Evolutionary conservation across 2,888 invertebrate species (phyloP).

Genomic region (Epirrhoe tristata): DNA sequence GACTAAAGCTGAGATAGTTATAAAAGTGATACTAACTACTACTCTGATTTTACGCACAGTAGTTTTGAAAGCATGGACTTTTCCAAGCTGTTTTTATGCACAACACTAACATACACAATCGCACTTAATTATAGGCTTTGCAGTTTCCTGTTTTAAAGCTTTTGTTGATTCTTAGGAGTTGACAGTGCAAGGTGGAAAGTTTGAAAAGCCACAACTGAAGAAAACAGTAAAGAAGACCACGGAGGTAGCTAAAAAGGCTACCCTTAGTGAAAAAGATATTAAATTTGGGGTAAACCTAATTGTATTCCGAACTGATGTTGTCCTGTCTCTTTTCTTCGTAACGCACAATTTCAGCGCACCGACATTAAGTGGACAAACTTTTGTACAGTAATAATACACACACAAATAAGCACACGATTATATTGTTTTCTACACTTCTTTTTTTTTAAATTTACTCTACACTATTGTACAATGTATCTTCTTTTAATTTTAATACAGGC

Average conservation of each 20-base stretch:
- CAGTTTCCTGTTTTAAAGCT: conserved; percentile 57
- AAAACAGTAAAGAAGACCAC: conserved; percentile 75
- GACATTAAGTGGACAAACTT: conserved; percentile 4
- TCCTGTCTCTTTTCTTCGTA: conserved; percentile 46
- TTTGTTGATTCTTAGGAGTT: conserved; percentile 78
- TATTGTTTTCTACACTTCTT: conserved; percentile 22
- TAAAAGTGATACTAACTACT: background rate
- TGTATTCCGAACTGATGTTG: conserved; percentile 54
- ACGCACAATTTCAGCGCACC: conserved; percentile 48
- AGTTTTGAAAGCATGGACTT: conserved; percentile 55
- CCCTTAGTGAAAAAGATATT: conserved; percentile 47
- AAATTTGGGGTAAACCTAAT: conserved; percentile 76
- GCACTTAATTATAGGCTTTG: conserved; percentile 60
- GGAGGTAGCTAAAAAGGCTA: conserved; percentile 72
- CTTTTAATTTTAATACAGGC: conserved; percentile 2
- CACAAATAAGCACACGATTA: conserved; percentile 18
- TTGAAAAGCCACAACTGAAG: conserved; percentile 80
- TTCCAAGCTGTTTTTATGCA: conserved; percentile 51
- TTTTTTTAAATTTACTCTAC: conserved; percentile 1
- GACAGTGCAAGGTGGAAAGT: conserved; percentile 78
- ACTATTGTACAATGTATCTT: background rate
- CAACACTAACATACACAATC: conserved; percentile 63
- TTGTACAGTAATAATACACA: conserved; percentile 32
- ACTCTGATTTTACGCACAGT: conserved; percentile 42
- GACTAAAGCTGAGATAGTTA: conserved; percentile 21